Conservation (phyloP, 2,797 vertebrate genomes). For the Erithacus rubecula region DNA sequence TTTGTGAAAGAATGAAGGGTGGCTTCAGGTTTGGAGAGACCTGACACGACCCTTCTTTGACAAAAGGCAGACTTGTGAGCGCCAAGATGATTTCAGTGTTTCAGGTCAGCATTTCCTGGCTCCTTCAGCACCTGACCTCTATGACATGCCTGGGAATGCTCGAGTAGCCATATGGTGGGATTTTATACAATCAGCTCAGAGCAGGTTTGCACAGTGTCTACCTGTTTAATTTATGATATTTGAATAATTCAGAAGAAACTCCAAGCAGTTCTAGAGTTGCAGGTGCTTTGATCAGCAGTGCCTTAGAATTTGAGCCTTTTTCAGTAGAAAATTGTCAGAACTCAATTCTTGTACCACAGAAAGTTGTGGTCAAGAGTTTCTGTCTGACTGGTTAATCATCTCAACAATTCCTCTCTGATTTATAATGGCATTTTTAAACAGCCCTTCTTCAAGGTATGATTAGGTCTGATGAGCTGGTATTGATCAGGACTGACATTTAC, state of each 20-base stretch:
- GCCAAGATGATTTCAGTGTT: background rate
- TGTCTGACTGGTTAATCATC: background rate
- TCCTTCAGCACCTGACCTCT: constrained; percentile 1
- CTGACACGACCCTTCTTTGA: background rate
- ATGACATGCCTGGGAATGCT: background rate
- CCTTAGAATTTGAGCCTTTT: background rate
- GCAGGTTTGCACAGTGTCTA: background rate
- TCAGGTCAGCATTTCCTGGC: background rate
- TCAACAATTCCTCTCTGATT: background rate
- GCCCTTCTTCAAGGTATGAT: background rate
- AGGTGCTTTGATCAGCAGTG: background rate
- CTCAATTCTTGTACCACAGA: background rate
- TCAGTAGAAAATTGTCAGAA: background rate
- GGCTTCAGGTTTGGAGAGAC: background rate
- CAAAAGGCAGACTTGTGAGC: background rate
- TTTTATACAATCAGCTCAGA: constrained; percentile 5
- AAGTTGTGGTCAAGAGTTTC: background rate
- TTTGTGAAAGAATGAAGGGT: background rate
- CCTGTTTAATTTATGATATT: constrained; percentile 14
- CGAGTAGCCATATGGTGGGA: background rate
- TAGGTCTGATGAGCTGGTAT: background rate
- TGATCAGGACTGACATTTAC: background rate
- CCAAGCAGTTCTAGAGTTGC: background rate
- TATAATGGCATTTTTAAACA: background rate
- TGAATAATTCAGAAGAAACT: constrained; percentile 38